phyloP scores from a whole-genome alignment of 1,140 invertebrate species.

The Papilio helenus region DNA sequence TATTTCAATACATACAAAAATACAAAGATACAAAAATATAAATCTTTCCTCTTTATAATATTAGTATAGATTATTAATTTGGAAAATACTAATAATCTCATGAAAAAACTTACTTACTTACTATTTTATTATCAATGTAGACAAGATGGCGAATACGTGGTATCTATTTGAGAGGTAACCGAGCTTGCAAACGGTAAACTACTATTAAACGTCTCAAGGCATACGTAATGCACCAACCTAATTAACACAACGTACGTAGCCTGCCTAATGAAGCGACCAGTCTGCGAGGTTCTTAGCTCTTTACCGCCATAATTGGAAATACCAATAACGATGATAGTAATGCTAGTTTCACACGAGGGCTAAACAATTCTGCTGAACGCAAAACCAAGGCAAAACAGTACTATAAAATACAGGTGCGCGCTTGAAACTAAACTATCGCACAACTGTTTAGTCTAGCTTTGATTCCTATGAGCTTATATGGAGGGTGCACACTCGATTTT shows the following conservation, averaged over 20 bases:
- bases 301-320: constrained; percentile 37
- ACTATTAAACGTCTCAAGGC: constrained; percentile 20
- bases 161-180: constrained; percentile 1
- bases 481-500: no score
- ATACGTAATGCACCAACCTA: constrained; percentile 14
- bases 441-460: no score
- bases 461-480: no score
- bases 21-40: no score
- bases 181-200: constrained; percentile 6
- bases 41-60: no score
- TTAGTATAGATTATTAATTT: no score
- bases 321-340: constrained; percentile 38
- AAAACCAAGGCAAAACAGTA: background rate
- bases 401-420: no score
- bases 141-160: background rate
- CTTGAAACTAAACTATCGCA: no score
- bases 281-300: background rate
- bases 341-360: background rate
- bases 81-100: no score
- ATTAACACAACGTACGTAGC: constrained; percentile 18
- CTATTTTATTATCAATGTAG: background rate
- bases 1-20: no score
- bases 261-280: constrained; percentile 16
- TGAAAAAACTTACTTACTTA: no score
- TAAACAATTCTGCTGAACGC: no score